Evolutionary conservation across 2,113 vertebrate genomes (phyloP).

Genomic region (Callorhinus ursinus): DNA sequence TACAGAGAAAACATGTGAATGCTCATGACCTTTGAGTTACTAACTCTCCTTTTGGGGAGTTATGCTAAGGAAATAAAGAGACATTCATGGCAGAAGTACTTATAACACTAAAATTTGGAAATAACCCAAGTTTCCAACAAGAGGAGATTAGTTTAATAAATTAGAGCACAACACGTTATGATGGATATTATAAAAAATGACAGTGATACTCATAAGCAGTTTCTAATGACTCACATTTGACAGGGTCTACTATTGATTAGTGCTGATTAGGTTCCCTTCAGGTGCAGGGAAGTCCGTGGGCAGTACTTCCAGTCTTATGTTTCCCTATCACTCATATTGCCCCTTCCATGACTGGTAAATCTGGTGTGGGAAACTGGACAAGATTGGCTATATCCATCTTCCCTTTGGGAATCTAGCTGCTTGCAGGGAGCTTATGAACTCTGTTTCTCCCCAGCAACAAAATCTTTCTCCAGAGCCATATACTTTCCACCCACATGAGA

Average conservation of each 20-base stretch:
- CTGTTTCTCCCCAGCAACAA: neutral
- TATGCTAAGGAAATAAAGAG: neutral
- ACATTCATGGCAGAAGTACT: neutral
- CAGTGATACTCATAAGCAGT: neutral
- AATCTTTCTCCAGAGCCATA: neutral
- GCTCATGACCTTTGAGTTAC: neutral
- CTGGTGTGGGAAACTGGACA: neutral
- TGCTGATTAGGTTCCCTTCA: neutral
- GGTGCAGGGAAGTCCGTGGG: neutral
- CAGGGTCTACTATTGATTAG: too few relatives aligned
- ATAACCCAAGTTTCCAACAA: neutral
- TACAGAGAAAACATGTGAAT: neutral
- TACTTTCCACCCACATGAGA: neutral
- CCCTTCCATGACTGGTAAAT: neutral
- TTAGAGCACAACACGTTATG: too few relatives aligned
- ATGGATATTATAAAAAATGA: neutral
- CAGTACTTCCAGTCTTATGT: neutral
- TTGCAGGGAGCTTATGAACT: neutral
- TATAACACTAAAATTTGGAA: neutral
- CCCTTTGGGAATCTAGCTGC: neutral
- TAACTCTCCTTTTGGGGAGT: neutral
- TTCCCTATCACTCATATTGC: neutral
- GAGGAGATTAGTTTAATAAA: neutral
- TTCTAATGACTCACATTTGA: neutral
- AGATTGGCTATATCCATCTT: neutral